Percentiles rank a stretch among this genome's conserved stretches.
Evolutionary conservation across 1,140 invertebrate genomes (phyloP).

Genomic region (Zaprionus davidi): DNA sequence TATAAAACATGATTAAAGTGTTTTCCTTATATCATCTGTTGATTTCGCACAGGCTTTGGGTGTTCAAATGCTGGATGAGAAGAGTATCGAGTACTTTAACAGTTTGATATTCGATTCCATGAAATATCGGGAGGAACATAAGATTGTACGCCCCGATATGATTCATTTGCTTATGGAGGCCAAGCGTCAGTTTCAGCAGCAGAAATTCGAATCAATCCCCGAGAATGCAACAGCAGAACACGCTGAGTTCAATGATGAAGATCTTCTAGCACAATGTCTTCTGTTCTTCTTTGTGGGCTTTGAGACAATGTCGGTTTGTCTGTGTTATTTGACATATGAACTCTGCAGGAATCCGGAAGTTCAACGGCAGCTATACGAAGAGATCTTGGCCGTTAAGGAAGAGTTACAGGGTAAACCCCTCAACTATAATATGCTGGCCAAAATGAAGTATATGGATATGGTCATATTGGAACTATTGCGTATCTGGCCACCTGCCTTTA

Average conservation of each 20-base stretch:
- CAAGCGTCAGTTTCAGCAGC: constrained; percentile 42
- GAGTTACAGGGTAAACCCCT: constrained; percentile 82
- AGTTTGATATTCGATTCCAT: constrained; percentile 77
- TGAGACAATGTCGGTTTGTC: constrained; percentile 86
- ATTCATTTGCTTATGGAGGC: constrained; percentile 85
- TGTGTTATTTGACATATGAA: constrained; percentile 85
- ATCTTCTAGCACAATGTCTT: constrained; percentile 82
- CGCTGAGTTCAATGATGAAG: constrained; percentile 66
- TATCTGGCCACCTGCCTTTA: constrained; percentile 85
- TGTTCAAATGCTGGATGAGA: constrained; percentile 49
- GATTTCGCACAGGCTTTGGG: constrained; percentile 41
- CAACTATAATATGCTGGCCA: constrained; percentile 85
- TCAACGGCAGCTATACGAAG: constrained; percentile 86
- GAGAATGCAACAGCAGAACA: constrained; percentile 5
- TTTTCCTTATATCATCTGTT: neutral
- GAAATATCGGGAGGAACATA: constrained; percentile 69
- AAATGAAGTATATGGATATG: constrained; percentile 88
- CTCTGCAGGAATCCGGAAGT: constrained; percentile 86
- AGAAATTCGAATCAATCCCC: neutral
- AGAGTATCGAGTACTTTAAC: constrained; percentile 70
- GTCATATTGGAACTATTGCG: constrained; percentile 86
- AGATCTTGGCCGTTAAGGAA: constrained; percentile 84
- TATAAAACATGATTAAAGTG: neutral
- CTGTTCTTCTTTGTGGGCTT: constrained; percentile 85
- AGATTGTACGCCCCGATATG: constrained; percentile 84